These are phyloP conservation scores for Gisinianus flammeolus DNA, from an alignment of 2,888 invertebrate species.

Conservation along the genomic window DNA sequence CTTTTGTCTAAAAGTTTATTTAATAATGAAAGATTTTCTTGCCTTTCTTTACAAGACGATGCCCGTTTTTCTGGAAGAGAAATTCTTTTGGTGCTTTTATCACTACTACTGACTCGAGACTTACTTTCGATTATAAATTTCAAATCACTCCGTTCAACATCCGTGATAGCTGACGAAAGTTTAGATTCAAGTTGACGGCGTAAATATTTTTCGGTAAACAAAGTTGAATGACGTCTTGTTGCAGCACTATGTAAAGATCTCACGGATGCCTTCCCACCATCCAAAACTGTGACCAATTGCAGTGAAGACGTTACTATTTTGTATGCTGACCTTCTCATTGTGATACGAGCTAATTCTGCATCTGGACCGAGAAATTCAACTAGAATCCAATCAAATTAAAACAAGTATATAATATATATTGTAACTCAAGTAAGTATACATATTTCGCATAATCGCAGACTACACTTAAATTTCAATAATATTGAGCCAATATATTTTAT, in stretches of 20 bases:
- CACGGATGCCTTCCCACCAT: conserved; percentile 16
- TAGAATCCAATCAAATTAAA: not conserved
- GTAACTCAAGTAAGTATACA: too few relatives aligned
- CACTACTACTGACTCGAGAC: too few relatives aligned
- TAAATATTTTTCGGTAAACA: conserved; percentile 32
- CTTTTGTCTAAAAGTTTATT: not conserved
- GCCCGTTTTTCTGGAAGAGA: not conserved
- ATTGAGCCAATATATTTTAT: not conserved
- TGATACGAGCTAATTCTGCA: conserved; percentile 31
- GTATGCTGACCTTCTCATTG: conserved; percentile 40
- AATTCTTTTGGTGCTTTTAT: not conserved
- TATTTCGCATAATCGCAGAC: not conserved
- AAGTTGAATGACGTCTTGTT: conserved; percentile 33
- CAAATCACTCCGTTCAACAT: conserved; percentile 21
- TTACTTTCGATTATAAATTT: conserved; percentile 14
- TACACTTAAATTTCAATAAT: not conserved
- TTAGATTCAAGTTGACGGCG: conserved; percentile 28
- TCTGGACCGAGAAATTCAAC: conserved; percentile 40
- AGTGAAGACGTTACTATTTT: conserved; percentile 34
- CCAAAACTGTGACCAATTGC: conserved; percentile 25
- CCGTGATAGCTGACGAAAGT: not conserved
- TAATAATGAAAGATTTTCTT: conserved; percentile 9
- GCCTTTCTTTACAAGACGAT: not conserved
- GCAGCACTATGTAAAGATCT: conserved; percentile 30
- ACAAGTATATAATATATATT: not conserved